These are phyloP conservation scores for Anhinga rufa DNA, from an alignment of 2,113 vertebrate genomes.

Conservation along the genomic window DNA sequence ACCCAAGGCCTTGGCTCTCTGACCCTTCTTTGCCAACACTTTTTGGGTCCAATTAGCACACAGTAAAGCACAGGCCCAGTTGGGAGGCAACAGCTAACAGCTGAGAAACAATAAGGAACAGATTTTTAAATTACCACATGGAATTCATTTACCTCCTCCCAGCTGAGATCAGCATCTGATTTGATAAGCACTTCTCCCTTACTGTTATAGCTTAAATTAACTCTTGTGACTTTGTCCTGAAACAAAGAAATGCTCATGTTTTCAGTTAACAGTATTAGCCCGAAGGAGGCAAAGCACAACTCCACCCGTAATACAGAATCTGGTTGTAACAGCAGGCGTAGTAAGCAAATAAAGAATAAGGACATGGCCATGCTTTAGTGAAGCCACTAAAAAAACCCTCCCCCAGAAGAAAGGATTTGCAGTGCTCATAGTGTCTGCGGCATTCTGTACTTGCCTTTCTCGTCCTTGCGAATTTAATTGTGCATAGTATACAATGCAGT, in stretches of 20 bases:
- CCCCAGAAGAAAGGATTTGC: background rate
- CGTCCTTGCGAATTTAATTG: background rate
- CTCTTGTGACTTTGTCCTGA: background rate
- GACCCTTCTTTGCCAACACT: background rate
- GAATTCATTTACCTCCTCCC: constrained; percentile 26
- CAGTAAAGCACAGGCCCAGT: background rate
- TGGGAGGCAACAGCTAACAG: constrained; percentile 7
- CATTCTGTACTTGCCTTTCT: background rate
- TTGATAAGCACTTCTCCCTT: background rate
- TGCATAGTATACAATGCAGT: accelerated
- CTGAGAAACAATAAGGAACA: constrained; percentile 44
- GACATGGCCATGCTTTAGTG: no score
- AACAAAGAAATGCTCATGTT: background rate
- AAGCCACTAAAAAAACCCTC: background rate
- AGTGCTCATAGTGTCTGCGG: background rate
- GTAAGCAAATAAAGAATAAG: background rate
- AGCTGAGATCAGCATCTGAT: background rate
- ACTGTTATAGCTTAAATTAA: background rate
- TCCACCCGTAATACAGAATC: background rate
- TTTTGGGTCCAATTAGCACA: constrained; percentile 25
- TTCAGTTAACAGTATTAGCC: background rate
- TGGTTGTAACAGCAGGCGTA: background rate
- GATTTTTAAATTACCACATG: constrained; percentile 51
- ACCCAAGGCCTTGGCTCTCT: background rate
- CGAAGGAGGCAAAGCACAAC: background rate